Percentiles rank a stretch among this genome's conserved stretches.
phyloP scores from a whole-genome alignment of 2,797 vertebrate genomes.

The Trachops cirrhosus region DNA sequence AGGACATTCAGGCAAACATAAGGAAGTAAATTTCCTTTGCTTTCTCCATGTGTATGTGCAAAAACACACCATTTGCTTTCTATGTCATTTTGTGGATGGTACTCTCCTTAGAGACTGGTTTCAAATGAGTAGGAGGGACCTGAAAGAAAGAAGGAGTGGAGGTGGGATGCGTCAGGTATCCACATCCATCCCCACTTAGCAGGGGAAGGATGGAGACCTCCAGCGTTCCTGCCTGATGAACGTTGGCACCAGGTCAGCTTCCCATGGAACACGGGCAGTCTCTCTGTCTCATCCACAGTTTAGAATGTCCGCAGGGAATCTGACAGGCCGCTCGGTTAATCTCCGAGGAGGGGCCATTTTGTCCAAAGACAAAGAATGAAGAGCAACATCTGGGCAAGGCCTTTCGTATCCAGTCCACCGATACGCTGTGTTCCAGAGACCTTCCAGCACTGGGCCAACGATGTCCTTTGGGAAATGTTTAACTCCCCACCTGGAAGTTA shows the following conservation, averaged over 20 bases:
- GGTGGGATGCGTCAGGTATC: not conserved
- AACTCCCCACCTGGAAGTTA: not conserved
- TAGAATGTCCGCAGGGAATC: not conserved
- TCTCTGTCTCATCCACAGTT: not conserved
- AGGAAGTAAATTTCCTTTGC: not conserved
- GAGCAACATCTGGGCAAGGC: not conserved
- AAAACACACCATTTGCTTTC: not conserved
- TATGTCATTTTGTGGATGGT: not conserved
- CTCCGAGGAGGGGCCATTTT: not conserved
- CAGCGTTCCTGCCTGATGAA: fast-evolving
- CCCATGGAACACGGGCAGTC: fast-evolving
- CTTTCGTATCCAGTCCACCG: not conserved
- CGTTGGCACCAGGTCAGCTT: fast-evolving
- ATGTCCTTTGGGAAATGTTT: not conserved
- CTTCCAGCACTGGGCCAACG: not conserved
- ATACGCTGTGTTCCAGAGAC: not conserved
- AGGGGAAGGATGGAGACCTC: not conserved
- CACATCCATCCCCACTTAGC: not conserved
- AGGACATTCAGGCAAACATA: not conserved
- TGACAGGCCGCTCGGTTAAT: no score
- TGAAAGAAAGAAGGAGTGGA: not conserved
- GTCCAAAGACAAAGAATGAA: not conserved
- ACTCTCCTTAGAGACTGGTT: not conserved
- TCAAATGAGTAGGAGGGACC: not conserved
- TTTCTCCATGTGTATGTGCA: not conserved